Evolutionary conservation across 2,888 invertebrate species (phyloP), one percentile per base, ranked within the genome.

Genomic region (Heliconius ismenius): DNA sequence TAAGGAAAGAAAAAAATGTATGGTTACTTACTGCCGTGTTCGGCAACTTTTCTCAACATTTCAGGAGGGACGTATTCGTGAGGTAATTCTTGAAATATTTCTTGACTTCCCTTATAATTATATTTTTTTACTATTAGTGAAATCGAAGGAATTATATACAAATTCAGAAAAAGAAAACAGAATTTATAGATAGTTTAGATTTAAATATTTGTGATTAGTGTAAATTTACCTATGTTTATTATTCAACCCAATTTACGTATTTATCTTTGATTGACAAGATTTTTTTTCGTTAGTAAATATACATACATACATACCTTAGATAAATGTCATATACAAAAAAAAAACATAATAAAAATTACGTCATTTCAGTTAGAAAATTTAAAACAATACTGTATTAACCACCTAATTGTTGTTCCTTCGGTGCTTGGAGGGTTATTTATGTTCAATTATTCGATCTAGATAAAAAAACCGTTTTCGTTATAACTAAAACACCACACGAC

Each of bases 1-100:
- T 62, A 68, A 67, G 13, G n/a, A 65, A 39, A 39, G 24, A 65
- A 65, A 54, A 65, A 28, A 69, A 54, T 49, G 21, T 32, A 32
- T n/a, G n/a, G 54, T 9, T 60, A 90, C 96, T 95, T 92, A 98
- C 99, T 98, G 88, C 99, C 99, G 90, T 99, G 98, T 88, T 98
- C 97, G 0, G 99, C 98, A 0, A 99, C 99, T 93, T 99, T 99
- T 81, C 97, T 96, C 75, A 99, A 92, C 95, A 98, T 97, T 86
- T 98, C 98, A 0, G 99, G 98, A 11, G 98, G 97, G 2, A 99
- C 99, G 90, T 98, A 99, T 91, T 99, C 99, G 86, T 98, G 97
- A 0, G 99, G 99, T 70, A 99, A 91, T 86, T 99, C 99, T 87
- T 98, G 98, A 87, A 99, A 99, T 62, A 99, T 96, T 91, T 98